phyloP scores from a whole-genome alignment of 1,140 invertebrate species.

The Apis cerana region DNA sequence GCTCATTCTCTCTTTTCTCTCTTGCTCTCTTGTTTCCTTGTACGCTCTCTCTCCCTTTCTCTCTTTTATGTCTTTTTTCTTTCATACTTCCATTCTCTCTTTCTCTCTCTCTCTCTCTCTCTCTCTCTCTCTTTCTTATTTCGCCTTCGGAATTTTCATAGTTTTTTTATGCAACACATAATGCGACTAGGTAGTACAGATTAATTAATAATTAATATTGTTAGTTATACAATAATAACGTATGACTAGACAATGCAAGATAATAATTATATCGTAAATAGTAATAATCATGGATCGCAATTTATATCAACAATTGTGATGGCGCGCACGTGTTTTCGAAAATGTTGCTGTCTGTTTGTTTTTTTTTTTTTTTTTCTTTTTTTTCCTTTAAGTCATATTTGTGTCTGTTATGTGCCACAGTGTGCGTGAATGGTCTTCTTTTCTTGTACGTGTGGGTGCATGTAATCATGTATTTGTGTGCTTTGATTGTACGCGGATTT shows the following conservation, averaged over 20 bases:
- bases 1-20: constrained; percentile 33
- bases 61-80: constrained; percentile 53
- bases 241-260: constrained; percentile 82
- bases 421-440: constrained; percentile 49
- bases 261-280: constrained; percentile 82
- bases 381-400: background rate
- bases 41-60: constrained; percentile 37
- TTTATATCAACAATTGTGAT: constrained; percentile 81
- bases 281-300: constrained; percentile 82
- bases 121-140: constrained; percentile 62
- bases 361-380: constrained; percentile 21
- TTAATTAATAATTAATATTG: constrained; percentile 82
- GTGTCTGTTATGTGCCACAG: constrained; percentile 32
- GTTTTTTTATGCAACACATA: constrained; percentile 79
- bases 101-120: constrained; percentile 61
- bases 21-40: constrained; percentile 9
- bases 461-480: constrained; percentile 44
- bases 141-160: constrained; percentile 60
- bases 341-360: constrained; percentile 65
- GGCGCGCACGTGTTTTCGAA: constrained; percentile 71
- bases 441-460: constrained; percentile 36
- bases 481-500: constrained; percentile 9
- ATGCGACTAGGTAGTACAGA: constrained; percentile 81
- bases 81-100: constrained; percentile 59
- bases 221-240: constrained; percentile 82